Conservation (phyloP, 2,888 invertebrate genomes). For the Heliconius ethilla region DNA sequence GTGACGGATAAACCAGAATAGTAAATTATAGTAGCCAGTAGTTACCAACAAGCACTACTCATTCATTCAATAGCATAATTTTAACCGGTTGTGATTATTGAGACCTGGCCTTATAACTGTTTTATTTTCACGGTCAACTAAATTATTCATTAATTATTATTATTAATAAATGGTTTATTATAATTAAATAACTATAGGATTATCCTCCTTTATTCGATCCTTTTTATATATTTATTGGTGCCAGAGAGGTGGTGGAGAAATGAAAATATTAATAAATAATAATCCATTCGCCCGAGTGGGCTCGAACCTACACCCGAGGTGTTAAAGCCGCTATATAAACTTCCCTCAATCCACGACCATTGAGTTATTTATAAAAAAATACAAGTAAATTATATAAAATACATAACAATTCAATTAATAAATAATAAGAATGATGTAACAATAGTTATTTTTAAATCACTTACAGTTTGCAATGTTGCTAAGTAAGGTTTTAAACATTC, state of each 20-base stretch:
- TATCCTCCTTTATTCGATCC: background rate
- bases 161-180: background rate
- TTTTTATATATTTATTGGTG: background rate
- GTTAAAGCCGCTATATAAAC: too few relatives aligned
- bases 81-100: slow-evolving; percentile 7
- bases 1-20: background rate
- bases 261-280: background rate
- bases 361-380: background rate
- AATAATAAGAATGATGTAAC: slow-evolving; percentile 3
- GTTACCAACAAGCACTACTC: background rate
- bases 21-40: background rate
- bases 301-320: background rate
- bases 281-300: too few relatives aligned
- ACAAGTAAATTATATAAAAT: background rate
- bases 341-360: background rate
- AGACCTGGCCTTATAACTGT: slow-evolving; percentile 9
- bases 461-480: background rate
- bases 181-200: background rate
- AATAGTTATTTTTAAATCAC: slow-evolving; percentile 7
- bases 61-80: slow-evolving; percentile 17
- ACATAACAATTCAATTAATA: background rate
- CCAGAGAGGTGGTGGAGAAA: too few relatives aligned
- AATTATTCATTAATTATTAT: background rate
- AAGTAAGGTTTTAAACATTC: background rate
- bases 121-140: slow-evolving; percentile 16